Base-by-base conservation (phyloP, 1,140 invertebrate species). In the Diachasmimorpha longicaudata region DNA sequence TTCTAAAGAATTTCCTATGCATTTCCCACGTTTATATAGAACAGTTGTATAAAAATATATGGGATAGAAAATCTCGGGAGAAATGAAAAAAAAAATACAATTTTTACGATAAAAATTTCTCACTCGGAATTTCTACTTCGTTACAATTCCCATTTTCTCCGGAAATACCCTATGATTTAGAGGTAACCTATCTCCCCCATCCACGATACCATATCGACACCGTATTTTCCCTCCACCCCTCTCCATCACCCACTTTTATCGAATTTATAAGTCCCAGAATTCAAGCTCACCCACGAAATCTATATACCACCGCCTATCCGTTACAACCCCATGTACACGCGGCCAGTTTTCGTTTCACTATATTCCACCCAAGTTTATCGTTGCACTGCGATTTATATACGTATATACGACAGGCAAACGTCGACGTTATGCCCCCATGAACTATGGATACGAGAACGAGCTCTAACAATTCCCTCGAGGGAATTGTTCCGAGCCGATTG, bases 351-450 rank as follows among this genome's bases (percentile, higher is more conserved):
- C 58, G 58, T 63, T 71, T 42, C 19, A 42, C 55, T 68, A 66
- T 76, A 71, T 76, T 76, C 74, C 11, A 46, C 21, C 67, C 58
- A 31, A 23, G 69, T 76, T 71, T 76, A 76, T 76, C 74, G 69
- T 48, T 70, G 74, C 14, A 63, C 58, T 25, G 58, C 58, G 21
- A 63, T 63, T 63, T 63, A 63, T 63, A 63, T 63, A 63, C 58
- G 67, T 69, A 76, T 66, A 71, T 71, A 76, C 69, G 69, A 71
- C 31, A 37, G 21, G 52, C 67, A 48, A 66, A 58, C 68, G 69
- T 71, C 69, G 58, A 70, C 52, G 74, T 76, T 71, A 67, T 63
- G 23, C 23, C 58, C 55, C 39, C 74, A 71, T 76, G 69, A 71
- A 76, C 74, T 76, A 76, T 76, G 52, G 48, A 23, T 46, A 21